These are phyloP conservation scores for Dromiciops gliroides DNA, from an alignment of 2,113 vertebrate genomes.

Conservation along the genomic window DNA sequence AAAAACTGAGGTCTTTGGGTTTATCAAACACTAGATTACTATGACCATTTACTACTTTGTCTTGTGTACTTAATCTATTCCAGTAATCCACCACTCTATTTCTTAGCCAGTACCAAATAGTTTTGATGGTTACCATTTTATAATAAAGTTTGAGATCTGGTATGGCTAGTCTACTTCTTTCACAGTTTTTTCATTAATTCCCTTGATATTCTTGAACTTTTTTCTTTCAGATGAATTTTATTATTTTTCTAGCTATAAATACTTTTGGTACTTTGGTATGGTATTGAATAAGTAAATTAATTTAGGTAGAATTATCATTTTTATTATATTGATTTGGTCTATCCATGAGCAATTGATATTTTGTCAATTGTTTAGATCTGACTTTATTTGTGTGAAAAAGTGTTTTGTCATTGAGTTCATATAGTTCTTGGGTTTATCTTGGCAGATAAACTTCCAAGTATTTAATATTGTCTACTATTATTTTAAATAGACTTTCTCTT, in stretches of 20 bases:
- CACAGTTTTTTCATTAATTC: not conserved
- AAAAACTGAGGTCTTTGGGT: not conserved
- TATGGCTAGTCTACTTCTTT: not conserved
- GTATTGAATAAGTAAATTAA: no score
- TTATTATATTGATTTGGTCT: no score
- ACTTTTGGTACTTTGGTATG: not conserved
- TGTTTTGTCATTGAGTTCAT: no score
- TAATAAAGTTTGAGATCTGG: not conserved
- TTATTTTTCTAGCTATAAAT: not conserved
- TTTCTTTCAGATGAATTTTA: not conserved
- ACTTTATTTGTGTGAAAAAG: no score
- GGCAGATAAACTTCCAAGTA: no score
- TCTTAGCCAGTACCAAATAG: not conserved
- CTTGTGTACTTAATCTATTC: not conserved
- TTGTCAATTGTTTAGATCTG: no score
- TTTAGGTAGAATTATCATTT: no score
- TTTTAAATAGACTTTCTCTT: no score
- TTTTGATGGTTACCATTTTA: not conserved
- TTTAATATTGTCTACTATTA: no score
- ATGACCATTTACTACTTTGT: not conserved
- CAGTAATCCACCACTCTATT: no score
- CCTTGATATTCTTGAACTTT: not conserved
- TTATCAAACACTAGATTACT: not conserved
- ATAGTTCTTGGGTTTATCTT: no score
- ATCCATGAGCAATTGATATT: no score